Percentiles rank a stretch among this genome's conserved stretches.
Conservation (phyloP, 2,797 vertebrate species). For the Myotis planiceps region DNA sequence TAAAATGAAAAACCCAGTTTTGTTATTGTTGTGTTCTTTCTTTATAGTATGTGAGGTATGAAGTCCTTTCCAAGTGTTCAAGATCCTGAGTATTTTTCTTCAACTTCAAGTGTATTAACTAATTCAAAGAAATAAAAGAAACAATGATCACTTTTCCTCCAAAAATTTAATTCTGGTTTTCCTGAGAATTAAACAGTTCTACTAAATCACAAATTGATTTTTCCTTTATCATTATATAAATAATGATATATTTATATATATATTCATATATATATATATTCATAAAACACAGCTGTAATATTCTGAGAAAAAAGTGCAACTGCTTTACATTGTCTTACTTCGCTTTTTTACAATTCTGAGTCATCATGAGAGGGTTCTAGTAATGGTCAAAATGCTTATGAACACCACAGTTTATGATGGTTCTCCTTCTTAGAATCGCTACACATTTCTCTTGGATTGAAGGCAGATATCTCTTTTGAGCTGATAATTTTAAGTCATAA, state of each 20-base stretch:
- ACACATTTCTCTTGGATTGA: background rate
- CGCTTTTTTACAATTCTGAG: background rate
- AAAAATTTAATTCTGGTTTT: background rate
- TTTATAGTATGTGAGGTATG: background rate
- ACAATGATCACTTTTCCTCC: background rate
- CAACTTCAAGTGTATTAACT: background rate
- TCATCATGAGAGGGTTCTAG: background rate
- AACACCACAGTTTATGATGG: background rate
- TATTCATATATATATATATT: background rate
- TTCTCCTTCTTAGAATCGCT: background rate
- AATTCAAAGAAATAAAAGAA: background rate
- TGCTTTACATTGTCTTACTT: background rate
- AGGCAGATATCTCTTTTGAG: background rate
- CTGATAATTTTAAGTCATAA: background rate
- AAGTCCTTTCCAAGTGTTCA: background rate
- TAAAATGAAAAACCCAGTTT: constrained; percentile 20
- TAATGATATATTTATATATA: background rate
- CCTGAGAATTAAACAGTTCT: background rate
- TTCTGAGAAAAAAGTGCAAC: background rate
- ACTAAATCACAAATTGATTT: background rate
- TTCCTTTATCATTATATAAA: background rate
- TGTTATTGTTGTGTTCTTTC: background rate
- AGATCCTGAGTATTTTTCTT: background rate
- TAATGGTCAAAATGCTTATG: background rate
- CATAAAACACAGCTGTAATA: background rate